These are phyloP conservation scores for Phylloscopus trochiloides DNA, from an alignment of 2,113 vertebrate genomes.

Conservation along the genomic window DNA sequence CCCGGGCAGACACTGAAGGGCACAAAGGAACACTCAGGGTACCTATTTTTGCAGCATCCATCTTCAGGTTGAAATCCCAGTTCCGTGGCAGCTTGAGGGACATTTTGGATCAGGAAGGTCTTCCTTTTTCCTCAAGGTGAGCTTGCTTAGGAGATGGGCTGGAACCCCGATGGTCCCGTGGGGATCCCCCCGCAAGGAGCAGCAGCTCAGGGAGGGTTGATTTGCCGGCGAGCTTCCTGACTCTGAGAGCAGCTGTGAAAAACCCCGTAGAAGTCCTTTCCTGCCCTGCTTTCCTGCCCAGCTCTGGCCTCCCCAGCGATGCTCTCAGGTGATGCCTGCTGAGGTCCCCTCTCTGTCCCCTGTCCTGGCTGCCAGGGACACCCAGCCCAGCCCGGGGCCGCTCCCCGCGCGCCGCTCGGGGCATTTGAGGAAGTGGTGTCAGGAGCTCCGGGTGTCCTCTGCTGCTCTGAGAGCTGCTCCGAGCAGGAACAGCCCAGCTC, in stretches of 20 bases:
- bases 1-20: neutral
- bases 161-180: neutral
- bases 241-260: neutral
- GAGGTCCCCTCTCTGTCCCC: neutral
- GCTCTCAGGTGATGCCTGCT: rapidly evolving
- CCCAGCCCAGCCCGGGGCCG: neutral
- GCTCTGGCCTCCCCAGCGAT: rapidly evolving
- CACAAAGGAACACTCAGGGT: neutral
- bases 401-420: neutral
- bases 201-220: neutral
- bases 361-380: rapidly evolving
- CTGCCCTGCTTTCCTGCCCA: neutral
- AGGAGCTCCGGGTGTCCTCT: neutral
- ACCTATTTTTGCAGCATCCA: conserved; percentile 89
- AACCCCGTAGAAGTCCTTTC: conserved; percentile 20
- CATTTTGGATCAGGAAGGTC: conserved; percentile 69
- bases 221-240: conserved; percentile 53
- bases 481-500: neutral
- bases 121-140: neutral
- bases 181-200: neutral
- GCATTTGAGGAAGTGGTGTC: conserved; percentile 73
- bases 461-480: neutral
- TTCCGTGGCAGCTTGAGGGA: conserved; percentile 91
- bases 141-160: neutral
- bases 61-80: conserved; percentile 93